Conservation (phyloP, 2,113 vertebrate genomes). For the Tetrax tetrax region DNA sequence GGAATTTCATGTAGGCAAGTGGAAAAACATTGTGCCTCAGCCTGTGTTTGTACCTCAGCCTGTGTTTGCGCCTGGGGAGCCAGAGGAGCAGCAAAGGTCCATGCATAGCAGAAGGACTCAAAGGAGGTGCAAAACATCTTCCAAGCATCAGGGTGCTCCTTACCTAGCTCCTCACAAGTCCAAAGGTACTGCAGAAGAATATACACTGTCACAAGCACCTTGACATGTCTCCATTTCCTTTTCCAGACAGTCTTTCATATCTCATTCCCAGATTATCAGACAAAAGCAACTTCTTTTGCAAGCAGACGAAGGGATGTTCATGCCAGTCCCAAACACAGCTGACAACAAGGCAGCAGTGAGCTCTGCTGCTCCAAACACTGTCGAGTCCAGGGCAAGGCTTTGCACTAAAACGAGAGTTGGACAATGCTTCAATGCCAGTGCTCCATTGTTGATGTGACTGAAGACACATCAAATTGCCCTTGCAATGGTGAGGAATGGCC, state of each 20-base stretch:
- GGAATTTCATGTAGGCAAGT: accelerated
- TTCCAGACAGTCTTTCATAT: not conserved
- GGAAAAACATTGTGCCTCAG: not conserved
- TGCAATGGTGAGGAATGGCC: not conserved
- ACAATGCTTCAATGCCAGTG: not conserved
- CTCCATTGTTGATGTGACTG: not conserved
- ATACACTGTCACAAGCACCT: accelerated
- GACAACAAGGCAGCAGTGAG: not conserved
- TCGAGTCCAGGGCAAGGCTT: not conserved
- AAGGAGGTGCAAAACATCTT: not conserved
- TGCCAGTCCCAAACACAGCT: not conserved
- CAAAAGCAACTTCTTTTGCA: not conserved
- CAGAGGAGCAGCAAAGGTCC: not conserved
- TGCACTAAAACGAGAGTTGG: not conserved
- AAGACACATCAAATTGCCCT: not conserved
- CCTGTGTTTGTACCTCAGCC: not conserved
- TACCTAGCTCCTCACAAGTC: not conserved
- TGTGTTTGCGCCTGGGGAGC: not conserved
- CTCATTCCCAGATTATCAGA: not conserved
- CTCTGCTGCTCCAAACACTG: not conserved
- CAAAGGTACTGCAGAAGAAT: not conserved
- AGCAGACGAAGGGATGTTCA: not conserved
- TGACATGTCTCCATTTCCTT: not conserved
- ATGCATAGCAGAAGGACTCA: not conserved
- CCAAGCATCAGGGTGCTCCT: not conserved